These are phyloP conservation scores for Australoheros scitulus DNA, from an alignment of 2,113 vertebrate species.

Conservation along the genomic window DNA sequence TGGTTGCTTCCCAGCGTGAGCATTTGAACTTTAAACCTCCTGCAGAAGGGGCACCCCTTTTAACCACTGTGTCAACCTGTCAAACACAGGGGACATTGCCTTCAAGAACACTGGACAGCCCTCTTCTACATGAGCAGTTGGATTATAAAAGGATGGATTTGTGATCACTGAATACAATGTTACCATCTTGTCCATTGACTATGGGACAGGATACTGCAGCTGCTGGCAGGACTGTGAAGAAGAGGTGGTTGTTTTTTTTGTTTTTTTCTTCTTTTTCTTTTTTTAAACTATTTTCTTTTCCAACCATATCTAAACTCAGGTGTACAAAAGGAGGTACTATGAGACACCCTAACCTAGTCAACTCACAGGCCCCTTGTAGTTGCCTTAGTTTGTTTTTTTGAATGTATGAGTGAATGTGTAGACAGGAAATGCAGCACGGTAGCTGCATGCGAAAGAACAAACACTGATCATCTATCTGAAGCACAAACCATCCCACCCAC, in stretches of 20 bases:
- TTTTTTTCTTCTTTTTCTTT: not conserved
- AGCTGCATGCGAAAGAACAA: slow-evolving; percentile 30
- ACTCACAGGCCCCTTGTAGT: slow-evolving; percentile 53
- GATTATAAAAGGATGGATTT: slow-evolving; percentile 6
- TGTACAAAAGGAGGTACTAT: slow-evolving; percentile 72
- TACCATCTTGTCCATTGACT: not conserved
- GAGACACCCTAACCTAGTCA: slow-evolving; percentile 41
- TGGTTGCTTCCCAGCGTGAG: not conserved
- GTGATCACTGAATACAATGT: not conserved
- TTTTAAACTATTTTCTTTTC: slow-evolving; percentile 42
- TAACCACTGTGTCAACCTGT: slow-evolving; percentile 48
- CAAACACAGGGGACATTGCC: slow-evolving; percentile 15
- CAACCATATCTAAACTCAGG: slow-evolving; percentile 77
- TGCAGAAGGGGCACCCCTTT: not conserved
- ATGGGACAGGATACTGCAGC: not conserved
- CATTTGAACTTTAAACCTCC: not conserved
- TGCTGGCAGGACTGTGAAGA: slow-evolving; percentile 19
- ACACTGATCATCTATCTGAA: slow-evolving; percentile 31
- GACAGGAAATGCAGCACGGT: slow-evolving; percentile 37
- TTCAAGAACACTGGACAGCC: slow-evolving; percentile 56
- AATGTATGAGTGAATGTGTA: slow-evolving; percentile 77
- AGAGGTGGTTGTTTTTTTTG: not conserved
- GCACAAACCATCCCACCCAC: slow-evolving; percentile 22
- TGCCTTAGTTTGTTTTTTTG: slow-evolving; percentile 68
- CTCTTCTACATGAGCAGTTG: slow-evolving; percentile 2